Percentiles rank a stretch among this genome's conserved stretches.
phyloP scores from a whole-genome alignment of 2,113 vertebrate species.

The Aegithalos caudatus region DNA sequence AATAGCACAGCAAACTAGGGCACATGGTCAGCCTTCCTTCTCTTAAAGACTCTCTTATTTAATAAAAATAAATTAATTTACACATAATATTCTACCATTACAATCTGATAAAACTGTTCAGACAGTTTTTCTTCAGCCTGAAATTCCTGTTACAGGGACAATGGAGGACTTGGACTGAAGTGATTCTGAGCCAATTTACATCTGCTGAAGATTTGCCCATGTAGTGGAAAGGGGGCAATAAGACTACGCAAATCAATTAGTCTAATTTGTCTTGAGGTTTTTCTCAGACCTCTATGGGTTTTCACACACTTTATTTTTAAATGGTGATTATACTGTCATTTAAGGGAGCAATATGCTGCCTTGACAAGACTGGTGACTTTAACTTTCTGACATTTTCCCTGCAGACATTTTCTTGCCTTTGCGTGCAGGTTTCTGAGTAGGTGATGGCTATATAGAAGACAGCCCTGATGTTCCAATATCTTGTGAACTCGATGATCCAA shows the following conservation, averaged over 20 bases:
- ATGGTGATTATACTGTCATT: slow-evolving; percentile 11
- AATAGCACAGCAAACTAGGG: neutral
- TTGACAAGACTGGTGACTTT: neutral
- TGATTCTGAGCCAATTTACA: neutral
- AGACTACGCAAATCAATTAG: slow-evolving; percentile 2
- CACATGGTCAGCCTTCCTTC: neutral
- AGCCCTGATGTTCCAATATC: slow-evolving; percentile 31
- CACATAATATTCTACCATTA: neutral
- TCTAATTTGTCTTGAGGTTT: slow-evolving; percentile 2
- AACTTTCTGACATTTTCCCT: neutral
- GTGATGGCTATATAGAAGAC: slow-evolving; percentile 17
- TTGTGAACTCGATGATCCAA: slow-evolving; percentile 57
- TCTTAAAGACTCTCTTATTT: neutral
- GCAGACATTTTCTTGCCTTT: neutral
- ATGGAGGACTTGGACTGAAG: neutral
- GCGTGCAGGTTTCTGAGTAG: neutral
- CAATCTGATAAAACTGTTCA: neutral
- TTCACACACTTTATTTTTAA: neutral
- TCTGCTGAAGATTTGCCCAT: neutral
- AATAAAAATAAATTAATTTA: neutral
- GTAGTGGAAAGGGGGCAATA: neutral
- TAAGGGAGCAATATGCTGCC: neutral
- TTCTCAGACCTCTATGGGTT: neutral
- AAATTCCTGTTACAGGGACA: neutral
- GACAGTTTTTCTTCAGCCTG: neutral